Conservation (phyloP, 2,113 vertebrate genomes). For the Peromyscus polionotus region DNA sequence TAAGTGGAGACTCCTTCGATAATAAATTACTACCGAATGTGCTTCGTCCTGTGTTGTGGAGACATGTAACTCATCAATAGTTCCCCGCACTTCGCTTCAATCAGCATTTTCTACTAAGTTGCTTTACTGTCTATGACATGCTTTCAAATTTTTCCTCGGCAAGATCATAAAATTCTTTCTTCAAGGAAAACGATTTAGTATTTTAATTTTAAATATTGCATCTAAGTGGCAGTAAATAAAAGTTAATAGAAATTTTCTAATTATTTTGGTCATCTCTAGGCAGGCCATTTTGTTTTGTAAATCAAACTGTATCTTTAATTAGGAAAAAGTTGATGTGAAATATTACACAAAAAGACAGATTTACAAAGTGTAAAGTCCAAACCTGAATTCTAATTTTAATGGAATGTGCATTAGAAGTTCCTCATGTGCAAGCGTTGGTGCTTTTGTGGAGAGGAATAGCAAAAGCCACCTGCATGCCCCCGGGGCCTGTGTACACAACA, state of each 20-base stretch:
- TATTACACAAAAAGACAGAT: not conserved
- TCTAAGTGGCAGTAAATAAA: not conserved
- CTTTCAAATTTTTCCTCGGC: constrained; percentile 26
- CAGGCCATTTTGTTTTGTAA: not conserved
- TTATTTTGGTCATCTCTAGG: constrained; percentile 29
- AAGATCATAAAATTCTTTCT: not conserved
- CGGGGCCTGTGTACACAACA: accelerated
- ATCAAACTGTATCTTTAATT: not conserved
- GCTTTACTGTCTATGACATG: constrained; percentile 47
- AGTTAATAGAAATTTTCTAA: constrained; percentile 38
- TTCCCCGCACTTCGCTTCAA: constrained; percentile 15
- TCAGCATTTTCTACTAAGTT: constrained; percentile 60
- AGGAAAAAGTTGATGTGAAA: not conserved
- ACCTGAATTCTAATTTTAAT: not conserved
- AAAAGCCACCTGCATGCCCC: accelerated
- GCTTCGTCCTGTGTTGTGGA: constrained; percentile 50
- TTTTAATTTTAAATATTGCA: constrained; percentile 49
- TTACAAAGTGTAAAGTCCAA: not conserved
- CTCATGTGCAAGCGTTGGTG: not conserved
- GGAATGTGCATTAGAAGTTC: not conserved
- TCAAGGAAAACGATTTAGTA: constrained; percentile 34
- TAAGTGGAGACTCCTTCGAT: constrained; percentile 30
- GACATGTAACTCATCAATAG: constrained; percentile 47
- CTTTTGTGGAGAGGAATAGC: accelerated
- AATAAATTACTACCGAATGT: constrained; percentile 67